Evolutionary conservation across 2,113 vertebrate genomes (phyloP).

Genomic region (Nipponia nippon): DNA sequence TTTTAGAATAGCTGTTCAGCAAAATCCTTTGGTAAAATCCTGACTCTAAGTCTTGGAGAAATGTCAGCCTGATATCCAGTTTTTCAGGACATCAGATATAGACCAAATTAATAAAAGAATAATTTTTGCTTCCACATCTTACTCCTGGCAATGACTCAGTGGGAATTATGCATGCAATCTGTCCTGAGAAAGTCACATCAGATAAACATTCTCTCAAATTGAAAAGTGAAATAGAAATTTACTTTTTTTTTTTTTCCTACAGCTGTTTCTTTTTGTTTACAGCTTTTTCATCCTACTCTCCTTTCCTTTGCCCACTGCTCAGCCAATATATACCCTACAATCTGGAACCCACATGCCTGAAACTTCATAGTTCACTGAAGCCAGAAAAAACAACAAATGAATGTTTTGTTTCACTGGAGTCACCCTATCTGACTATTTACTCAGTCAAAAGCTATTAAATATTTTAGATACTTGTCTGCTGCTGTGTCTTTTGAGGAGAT

Average conservation of each 20-base stretch:
- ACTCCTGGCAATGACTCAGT: background rate
- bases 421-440: background rate
- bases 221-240: background rate
- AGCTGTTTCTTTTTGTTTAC: background rate
- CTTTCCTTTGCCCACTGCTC: background rate
- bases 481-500: background rate
- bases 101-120: background rate
- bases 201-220: background rate
- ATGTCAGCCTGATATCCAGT: background rate
- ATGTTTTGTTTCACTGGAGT: background rate
- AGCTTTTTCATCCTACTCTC: background rate
- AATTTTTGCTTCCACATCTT: background rate
- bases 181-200: background rate
- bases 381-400: background rate
- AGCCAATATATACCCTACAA: background rate
- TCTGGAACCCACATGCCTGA: background rate
- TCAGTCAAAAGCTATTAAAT: background rate
- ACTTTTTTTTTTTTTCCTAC: background rate
- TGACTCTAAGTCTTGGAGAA: background rate
- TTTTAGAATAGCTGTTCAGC: background rate
- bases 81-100: background rate
- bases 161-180: background rate
- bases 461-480: background rate
- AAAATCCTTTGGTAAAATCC: background rate
- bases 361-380: background rate